Evolutionary conservation across 2,797 vertebrate genomes (phyloP).

Genomic region (Dipus sagitta): DNA sequence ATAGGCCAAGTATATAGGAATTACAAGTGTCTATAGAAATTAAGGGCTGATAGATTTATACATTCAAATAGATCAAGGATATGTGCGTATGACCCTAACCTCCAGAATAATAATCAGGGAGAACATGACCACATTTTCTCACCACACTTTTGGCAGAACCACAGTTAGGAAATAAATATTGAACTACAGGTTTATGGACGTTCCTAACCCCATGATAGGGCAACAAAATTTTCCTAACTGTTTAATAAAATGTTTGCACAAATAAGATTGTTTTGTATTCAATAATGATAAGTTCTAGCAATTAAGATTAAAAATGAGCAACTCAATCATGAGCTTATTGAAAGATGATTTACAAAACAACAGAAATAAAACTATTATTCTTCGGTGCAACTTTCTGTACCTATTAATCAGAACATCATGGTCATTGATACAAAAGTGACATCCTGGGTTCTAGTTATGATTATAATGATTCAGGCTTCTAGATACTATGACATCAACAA

Average conservation of each 20-base stretch:
- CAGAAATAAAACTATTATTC: conserved; percentile 19
- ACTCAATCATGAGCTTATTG: conserved; percentile 46
- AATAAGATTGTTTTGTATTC: conserved; percentile 51
- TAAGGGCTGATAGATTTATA: conserved; percentile 18
- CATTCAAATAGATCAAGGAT: conserved; percentile 45
- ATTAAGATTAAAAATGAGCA: conserved; percentile 59
- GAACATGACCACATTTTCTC: conserved; percentile 38
- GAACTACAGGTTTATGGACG: neutral
- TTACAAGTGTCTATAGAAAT: conserved; percentile 42
- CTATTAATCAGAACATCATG: neutral
- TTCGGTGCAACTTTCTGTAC: conserved; percentile 35
- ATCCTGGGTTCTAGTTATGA: conserved; percentile 1
- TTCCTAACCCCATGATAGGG: conserved; percentile 25
- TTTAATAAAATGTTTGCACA: conserved; percentile 47
- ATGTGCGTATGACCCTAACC: neutral
- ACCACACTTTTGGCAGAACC: conserved; percentile 8
- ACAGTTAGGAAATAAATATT: neutral
- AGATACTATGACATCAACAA: neutral
- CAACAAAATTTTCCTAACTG: conserved; percentile 37
- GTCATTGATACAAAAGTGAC: neutral
- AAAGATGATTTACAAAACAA: conserved; percentile 16
- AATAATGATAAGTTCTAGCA: conserved; percentile 25
- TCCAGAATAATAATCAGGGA: conserved; percentile 42
- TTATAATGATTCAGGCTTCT: neutral
- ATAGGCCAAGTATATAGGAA: neutral